phyloP scores from a whole-genome alignment of 2,797 vertebrate species.

The Yasuhikotakia modesta region DNA sequence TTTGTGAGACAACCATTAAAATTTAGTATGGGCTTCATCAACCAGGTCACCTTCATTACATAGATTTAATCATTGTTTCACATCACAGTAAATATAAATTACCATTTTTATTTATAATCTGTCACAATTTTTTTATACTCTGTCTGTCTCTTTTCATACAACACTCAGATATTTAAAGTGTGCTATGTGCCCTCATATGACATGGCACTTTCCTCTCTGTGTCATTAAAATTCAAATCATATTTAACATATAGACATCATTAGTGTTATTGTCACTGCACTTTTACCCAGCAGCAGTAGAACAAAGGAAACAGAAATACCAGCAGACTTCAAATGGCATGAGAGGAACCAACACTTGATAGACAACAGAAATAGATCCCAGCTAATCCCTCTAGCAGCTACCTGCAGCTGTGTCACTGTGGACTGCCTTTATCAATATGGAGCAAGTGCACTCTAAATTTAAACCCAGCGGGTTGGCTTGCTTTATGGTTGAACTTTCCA shows the following conservation, averaged over 20 bases:
- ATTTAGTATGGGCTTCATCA: background rate
- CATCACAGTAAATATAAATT: background rate
- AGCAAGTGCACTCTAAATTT: slow-evolving; percentile 70
- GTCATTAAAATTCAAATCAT: slow-evolving; percentile 10
- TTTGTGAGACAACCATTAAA: background rate
- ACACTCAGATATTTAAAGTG: background rate
- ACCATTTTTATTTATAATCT: background rate
- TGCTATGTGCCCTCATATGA: background rate
- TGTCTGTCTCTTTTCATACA: background rate
- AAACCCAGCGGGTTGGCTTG: slow-evolving; percentile 53
- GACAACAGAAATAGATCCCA: slow-evolving; percentile 72
- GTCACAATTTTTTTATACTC: background rate
- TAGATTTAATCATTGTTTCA: background rate
- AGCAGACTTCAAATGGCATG: slow-evolving; percentile 36
- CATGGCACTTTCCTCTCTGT: background rate
- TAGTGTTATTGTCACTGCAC: slow-evolving; percentile 2
- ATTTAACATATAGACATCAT: background rate
- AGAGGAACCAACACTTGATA: slow-evolving; percentile 55
- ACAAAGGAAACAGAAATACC: slow-evolving; percentile 39
- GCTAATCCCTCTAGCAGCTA: slow-evolving; percentile 71
- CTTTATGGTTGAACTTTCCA: slow-evolving; percentile 11
- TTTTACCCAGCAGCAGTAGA: slow-evolving; percentile 14
- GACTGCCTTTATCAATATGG: slow-evolving; percentile 58
- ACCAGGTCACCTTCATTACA: slow-evolving; percentile 10
- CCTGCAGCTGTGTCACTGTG: slow-evolving; percentile 62